These are phyloP conservation scores for Parauchenoglanis punctatus DNA, from an alignment of 2,797 vertebrate genomes.

Conservation along the genomic window DNA sequence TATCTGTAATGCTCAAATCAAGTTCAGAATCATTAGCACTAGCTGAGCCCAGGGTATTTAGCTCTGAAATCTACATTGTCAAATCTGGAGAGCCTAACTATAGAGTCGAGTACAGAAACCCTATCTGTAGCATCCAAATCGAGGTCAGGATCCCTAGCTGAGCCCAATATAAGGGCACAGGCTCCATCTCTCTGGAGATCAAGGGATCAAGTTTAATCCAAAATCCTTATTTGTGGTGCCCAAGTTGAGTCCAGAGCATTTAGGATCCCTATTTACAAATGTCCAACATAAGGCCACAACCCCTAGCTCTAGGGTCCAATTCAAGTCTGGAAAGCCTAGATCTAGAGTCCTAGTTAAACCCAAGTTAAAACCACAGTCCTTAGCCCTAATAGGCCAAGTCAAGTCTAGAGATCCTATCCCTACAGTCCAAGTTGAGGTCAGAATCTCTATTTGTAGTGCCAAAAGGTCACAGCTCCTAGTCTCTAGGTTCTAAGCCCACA, in stretches of 20 bases:
- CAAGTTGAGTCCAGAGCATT: neutral
- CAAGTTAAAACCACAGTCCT: neutral
- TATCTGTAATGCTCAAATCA: neutral
- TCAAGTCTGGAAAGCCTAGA: neutral
- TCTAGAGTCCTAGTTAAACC: neutral
- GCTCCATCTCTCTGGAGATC: neutral
- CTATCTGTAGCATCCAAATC: neutral
- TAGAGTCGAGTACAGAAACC: neutral
- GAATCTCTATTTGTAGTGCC: neutral
- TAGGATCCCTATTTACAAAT: neutral
- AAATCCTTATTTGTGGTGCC: neutral
- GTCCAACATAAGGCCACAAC: neutral
- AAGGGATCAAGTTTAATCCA: neutral
- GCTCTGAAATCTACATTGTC: neutral
- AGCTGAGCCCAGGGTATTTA: neutral
- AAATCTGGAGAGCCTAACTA: neutral
- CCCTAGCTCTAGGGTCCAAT: neutral
- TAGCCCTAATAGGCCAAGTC: neutral
- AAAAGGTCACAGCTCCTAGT: neutral
- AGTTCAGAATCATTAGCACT: neutral
- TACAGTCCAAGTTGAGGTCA: neutral
- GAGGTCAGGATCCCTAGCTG: neutral
- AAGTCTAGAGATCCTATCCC: neutral
- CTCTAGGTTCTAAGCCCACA: neutral
- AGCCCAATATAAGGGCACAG: neutral